A percentile compares a stretch with the other conserved stretches of the same genome.
Evolutionary conservation across 2,113 vertebrate species (phyloP).

Genomic region (Chloropsis cyanopogon): DNA sequence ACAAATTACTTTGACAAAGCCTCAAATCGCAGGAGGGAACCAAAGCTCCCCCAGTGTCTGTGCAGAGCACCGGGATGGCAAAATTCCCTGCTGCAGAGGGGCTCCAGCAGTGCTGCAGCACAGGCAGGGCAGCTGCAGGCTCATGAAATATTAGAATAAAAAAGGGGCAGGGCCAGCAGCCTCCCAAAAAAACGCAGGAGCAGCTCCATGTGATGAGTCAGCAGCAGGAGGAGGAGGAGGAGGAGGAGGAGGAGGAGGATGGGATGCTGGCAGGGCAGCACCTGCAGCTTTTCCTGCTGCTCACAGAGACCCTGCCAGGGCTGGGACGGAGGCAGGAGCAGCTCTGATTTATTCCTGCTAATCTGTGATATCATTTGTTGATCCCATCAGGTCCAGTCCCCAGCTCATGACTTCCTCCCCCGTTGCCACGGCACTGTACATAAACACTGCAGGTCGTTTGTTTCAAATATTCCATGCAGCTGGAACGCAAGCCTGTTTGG

Average conservation of each 20-base stretch:
- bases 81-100: not conserved
- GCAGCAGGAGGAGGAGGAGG: not conserved
- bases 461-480: slow-evolving; percentile 81
- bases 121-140: not conserved
- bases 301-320: not conserved
- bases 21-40: not conserved
- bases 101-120: not conserved
- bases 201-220: not conserved
- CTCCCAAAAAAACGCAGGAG: not conserved
- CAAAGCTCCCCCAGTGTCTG: not conserved
- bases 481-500: slow-evolving; percentile 79
- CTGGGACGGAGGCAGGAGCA: not conserved
- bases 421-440: slow-evolving; percentile 71
- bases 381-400: slow-evolving; percentile 37
- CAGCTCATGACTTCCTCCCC: slow-evolving; percentile 55
- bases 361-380: slow-evolving; percentile 69
- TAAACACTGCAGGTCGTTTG: slow-evolving; percentile 76
- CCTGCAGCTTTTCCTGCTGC: not conserved
- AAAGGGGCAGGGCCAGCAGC: not conserved
- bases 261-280: not conserved
- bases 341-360: not conserved
- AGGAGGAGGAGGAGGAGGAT: not conserved
- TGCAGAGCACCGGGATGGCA: not conserved
- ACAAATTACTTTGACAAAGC: not conserved
- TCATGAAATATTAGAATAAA: too few species aligned